Conservation (phyloP, 2,113 vertebrate species). For the Hemichromis elongatus region DNA sequence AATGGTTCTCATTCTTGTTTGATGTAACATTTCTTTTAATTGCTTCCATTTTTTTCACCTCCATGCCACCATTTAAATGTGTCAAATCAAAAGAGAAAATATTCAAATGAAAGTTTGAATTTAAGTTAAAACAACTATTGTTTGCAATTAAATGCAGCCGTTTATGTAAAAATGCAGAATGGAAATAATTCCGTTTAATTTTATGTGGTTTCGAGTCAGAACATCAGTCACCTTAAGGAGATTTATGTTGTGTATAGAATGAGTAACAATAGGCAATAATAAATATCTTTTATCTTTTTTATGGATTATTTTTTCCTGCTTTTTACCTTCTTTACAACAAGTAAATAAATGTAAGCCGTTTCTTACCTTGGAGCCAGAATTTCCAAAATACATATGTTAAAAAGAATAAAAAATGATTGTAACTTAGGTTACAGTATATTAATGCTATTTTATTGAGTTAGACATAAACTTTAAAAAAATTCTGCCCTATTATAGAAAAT, state of each 20-base stretch:
- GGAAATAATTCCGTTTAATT: background rate
- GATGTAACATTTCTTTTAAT: background rate
- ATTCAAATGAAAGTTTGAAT: background rate
- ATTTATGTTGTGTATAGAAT: background rate
- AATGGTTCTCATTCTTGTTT: background rate
- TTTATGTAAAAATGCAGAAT: background rate
- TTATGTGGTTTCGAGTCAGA: background rate
- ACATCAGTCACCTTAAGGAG: fast-evolving
- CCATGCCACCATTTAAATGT: background rate
- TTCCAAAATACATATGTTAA: background rate
- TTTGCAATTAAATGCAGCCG: background rate
- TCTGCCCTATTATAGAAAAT: background rate
- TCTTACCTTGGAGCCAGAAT: background rate
- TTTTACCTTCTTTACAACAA: background rate
- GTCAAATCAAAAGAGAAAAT: background rate
- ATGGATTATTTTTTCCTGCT: background rate
- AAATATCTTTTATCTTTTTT: background rate
- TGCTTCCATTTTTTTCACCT: background rate
- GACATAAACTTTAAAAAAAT: background rate
- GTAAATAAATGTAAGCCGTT: background rate
- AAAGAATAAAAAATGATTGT: background rate
- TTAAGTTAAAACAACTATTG: background rate
- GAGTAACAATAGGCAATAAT: background rate
- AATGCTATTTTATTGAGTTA: background rate
- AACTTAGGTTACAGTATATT: background rate